These are phyloP conservation scores for Chionis minor DNA, from an alignment of 2,113 vertebrate species.

Conservation along the genomic window DNA sequence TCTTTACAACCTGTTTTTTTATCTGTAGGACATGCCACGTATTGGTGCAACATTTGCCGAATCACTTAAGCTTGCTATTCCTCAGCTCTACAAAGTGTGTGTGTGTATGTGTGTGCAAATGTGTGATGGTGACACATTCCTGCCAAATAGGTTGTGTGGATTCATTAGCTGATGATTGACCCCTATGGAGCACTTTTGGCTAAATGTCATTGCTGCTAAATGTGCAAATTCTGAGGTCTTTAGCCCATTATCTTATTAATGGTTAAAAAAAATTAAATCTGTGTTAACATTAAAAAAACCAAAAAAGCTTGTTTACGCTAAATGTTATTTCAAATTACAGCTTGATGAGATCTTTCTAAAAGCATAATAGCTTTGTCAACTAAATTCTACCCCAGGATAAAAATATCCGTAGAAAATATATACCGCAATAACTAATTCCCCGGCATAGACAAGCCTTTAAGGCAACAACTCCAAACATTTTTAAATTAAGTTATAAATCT, in stretches of 20 bases:
- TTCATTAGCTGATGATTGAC: background rate
- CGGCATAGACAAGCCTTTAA: background rate
- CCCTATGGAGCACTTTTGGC: background rate
- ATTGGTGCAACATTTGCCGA: background rate
- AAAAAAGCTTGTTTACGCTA: background rate
- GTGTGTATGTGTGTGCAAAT: too few relatives aligned
- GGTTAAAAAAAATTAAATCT: background rate
- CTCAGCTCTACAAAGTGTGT: background rate
- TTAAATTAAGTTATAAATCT: conserved; percentile 55
- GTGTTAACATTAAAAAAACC: background rate
- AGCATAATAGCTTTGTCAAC: conserved; percentile 1
- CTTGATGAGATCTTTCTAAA: background rate
- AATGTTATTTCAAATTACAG: background rate
- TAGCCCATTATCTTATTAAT: background rate
- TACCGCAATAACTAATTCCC: conserved; percentile 20
- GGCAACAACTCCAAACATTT: background rate
- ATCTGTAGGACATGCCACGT: background rate
- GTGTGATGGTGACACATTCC: background rate
- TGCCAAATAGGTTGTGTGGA: background rate
- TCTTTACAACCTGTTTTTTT: background rate
- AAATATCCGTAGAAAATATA: background rate
- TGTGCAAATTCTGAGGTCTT: background rate
- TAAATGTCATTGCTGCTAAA: background rate
- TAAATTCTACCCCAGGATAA: conserved; percentile 8
- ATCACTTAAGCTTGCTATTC: background rate